Base-by-base conservation (phyloP, 1,140 invertebrate species). In the Bombus picipes region DNA sequence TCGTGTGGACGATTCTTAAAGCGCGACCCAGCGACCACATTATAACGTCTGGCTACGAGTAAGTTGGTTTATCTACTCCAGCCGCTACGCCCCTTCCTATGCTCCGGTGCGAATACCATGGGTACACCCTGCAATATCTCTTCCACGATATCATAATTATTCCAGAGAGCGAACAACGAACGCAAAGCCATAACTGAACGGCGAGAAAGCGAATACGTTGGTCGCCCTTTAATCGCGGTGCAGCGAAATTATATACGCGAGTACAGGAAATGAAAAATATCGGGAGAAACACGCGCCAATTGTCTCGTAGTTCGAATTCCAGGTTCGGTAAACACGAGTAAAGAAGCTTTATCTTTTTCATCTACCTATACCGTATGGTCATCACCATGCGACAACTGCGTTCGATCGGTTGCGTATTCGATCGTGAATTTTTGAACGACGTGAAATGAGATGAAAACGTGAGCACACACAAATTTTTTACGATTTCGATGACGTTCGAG, bases 1-100 rank as follows among this genome's bases (percentile, higher is more conserved):
- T 15, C 28, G 34, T n/a, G 73, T 47, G 81, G 9, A 34, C 22
- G 65, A 15, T 47, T 57, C 82, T 89, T 82, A 88, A 88, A 68
- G 62, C 80, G 86, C 18, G 18, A 53, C 18, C 47, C 6, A 1
- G 18, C 18, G 81, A 62, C 73, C 78, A 62, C 78, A 39, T 86
- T 88, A 88, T 59, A 84, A 88, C 68, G 78, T 81, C 80, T 66
- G 85, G 68, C 68, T 87, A 70, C 77, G 86, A 90, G 70, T 78
- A 85, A 85, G 86, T 88, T 77, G 79, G 78, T 90, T 90, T 90
- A 90, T 90, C 86, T 87, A 90, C 74, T 84, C 41, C 73, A 22
- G 10, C 70, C 57, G 75, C 39, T 79, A 81, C 74, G 82, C 75
- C 81, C 74, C 86, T 90, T 90, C 70, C 89, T 81, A 75, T 79